phyloP scores from a whole-genome alignment of 2,888 invertebrate genomes.

The Himalopsyche kuldschensis region DNA sequence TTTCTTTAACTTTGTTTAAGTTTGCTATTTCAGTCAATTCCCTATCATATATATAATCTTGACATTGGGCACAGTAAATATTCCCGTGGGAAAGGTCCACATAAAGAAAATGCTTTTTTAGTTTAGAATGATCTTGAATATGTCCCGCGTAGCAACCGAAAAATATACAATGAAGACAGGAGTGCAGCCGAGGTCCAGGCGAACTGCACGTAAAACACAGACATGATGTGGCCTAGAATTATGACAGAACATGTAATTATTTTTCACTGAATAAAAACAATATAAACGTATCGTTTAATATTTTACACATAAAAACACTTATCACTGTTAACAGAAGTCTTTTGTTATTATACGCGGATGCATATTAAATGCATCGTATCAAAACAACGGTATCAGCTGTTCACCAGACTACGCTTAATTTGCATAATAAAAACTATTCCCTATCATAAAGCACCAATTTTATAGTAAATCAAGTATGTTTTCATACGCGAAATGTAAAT shows the following conservation, averaged over 20 bases:
- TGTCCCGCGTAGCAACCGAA: slow-evolving; percentile 90
- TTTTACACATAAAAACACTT: neutral
- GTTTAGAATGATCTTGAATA: slow-evolving; percentile 82
- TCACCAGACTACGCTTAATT: slow-evolving; percentile 8
- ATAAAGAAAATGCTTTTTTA: slow-evolving; percentile 80
- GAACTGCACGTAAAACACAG: slow-evolving; percentile 81
- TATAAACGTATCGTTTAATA: neutral
- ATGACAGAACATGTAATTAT: neutral
- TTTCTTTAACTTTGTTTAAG: slow-evolving; percentile 59
- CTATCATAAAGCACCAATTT: neutral
- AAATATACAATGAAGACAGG: slow-evolving; percentile 88
- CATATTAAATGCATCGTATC: neutral
- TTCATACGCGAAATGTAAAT: neutral
- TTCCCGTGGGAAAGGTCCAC: slow-evolving; percentile 88
- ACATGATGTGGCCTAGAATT: slow-evolving; percentile 73
- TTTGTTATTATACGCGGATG: neutral
- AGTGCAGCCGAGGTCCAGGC: slow-evolving; percentile 77
- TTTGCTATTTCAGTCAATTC: slow-evolving; percentile 64
- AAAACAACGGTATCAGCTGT: slow-evolving; percentile 35
- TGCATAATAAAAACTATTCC: neutral
- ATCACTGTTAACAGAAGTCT: neutral
- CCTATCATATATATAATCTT: slow-evolving; percentile 88
- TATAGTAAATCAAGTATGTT: neutral
- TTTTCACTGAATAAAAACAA: neutral
- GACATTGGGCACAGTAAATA: slow-evolving; percentile 86